Evolutionary conservation across 2,888 invertebrate species (phyloP).

Genomic region (Lysandra coridon): DNA sequence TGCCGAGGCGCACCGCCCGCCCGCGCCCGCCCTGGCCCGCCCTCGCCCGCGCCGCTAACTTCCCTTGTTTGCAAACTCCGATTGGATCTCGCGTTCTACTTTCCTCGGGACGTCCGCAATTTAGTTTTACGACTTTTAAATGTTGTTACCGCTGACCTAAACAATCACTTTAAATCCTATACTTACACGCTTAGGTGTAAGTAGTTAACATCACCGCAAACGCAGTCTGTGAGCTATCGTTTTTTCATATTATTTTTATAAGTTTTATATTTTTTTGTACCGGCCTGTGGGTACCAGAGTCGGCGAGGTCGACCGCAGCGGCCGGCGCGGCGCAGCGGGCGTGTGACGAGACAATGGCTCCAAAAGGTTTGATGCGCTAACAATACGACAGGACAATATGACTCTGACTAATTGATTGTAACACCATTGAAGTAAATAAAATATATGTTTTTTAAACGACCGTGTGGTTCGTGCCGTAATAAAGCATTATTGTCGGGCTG

Average conservation of each 20-base stretch:
- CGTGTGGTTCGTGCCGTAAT: neutral
- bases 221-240: too few relatives aligned
- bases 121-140: conserved; percentile 78
- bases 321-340: conserved; percentile 66
- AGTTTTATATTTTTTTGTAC: neutral
- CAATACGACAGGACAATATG: conserved; percentile 57
- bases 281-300: neutral
- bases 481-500: neutral
- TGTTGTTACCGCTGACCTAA: conserved; percentile 61
- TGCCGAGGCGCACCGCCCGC: conserved; percentile 61
- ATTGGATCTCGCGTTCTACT: conserved; percentile 78
- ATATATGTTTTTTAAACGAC: neutral
- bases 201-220: neutral
- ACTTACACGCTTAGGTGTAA: neutral
- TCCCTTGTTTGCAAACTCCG: conserved; percentile 79
- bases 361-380: conserved; percentile 46
- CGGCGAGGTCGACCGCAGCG: conserved; percentile 19
- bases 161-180: conserved; percentile 46
- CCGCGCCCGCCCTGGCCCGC: conserved; percentile 48
- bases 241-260: too few relatives aligned
- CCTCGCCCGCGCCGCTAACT: conserved; percentile 55
- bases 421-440: conserved; percentile 47
- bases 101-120: conserved; percentile 74
- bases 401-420: conserved; percentile 77
- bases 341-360: conserved; percentile 61